Evolutionary conservation across 1,140 invertebrate species (phyloP).

Genomic region (Monomorium pharaonis): DNA sequence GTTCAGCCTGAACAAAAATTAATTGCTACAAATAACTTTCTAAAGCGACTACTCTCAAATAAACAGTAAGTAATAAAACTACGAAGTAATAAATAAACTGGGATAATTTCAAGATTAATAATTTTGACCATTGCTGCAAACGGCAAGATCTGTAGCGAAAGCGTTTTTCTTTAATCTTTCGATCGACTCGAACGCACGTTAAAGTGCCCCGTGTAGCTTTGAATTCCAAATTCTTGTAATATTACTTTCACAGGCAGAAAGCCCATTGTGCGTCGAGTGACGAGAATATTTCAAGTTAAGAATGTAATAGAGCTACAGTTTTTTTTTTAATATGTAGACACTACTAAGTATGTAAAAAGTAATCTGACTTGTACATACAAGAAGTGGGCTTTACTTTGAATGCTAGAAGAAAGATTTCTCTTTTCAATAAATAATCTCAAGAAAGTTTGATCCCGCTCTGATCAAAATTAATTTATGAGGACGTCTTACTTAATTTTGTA

Average conservation of each 20-base stretch:
- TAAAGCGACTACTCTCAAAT: neutral
- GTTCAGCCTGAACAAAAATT: neutral
- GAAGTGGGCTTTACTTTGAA: neutral
- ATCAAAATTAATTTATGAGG: constrained; percentile 20
- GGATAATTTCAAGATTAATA: too few species aligned
- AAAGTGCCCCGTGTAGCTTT: too few species aligned
- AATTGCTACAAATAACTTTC: constrained; percentile 7
- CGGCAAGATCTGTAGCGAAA: neutral
- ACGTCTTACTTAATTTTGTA: constrained; percentile 38
- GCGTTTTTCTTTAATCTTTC: neutral
- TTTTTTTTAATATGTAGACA: neutral
- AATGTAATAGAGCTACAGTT: neutral
- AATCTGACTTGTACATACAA: neutral
- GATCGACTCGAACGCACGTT: neutral
- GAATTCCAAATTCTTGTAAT: neutral
- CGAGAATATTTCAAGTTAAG: neutral
- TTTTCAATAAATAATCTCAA: neutral
- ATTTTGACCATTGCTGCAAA: too few species aligned
- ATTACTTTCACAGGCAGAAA: neutral
- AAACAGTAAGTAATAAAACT: neutral
- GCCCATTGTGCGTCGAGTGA: neutral
- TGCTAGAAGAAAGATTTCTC: neutral
- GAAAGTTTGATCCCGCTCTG: neutral
- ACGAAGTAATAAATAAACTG: too few species aligned
- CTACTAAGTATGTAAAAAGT: neutral